A percentile compares a stretch with the other conserved stretches of the same genome.
Evolutionary conservation across 2,797 vertebrate species (phyloP).

Genomic region (Acanthiza pusilla): DNA sequence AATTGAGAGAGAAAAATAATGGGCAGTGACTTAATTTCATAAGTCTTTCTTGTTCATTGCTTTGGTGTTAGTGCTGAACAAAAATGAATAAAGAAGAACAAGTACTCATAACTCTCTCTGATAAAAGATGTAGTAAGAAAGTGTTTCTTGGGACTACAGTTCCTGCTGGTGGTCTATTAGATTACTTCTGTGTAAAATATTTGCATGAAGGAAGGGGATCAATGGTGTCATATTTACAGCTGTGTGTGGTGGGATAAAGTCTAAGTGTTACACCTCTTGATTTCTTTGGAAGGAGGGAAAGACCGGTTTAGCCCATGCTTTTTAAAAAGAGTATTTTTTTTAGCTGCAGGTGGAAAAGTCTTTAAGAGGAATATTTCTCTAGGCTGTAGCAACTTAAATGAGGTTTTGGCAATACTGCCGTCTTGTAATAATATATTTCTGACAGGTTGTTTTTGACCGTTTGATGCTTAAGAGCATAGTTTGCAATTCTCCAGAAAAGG

Average conservation of each 20-base stretch:
- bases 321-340: not conserved
- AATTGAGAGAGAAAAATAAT: not conserved
- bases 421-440: not conserved
- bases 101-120: not conserved
- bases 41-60: not conserved
- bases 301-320: not conserved
- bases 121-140: not conserved
- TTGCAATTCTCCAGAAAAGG: not conserved
- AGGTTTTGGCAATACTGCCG: not conserved
- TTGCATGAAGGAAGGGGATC: not conserved
- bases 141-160: not conserved
- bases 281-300: not conserved
- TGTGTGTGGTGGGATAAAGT: not conserved
- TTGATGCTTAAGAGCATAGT: not conserved
- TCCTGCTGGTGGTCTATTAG: not conserved
- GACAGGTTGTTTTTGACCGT: not conserved
- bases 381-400: not conserved
- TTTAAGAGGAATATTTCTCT: not conserved
- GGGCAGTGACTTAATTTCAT: rapidly evolving
- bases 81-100: not conserved
- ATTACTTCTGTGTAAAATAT: not conserved
- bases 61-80: not conserved
- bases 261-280: not conserved
- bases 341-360: not conserved
- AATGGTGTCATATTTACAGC: not conserved